phyloP scores from a whole-genome alignment of 2,797 vertebrate genomes.

The Ispidina picta region DNA sequence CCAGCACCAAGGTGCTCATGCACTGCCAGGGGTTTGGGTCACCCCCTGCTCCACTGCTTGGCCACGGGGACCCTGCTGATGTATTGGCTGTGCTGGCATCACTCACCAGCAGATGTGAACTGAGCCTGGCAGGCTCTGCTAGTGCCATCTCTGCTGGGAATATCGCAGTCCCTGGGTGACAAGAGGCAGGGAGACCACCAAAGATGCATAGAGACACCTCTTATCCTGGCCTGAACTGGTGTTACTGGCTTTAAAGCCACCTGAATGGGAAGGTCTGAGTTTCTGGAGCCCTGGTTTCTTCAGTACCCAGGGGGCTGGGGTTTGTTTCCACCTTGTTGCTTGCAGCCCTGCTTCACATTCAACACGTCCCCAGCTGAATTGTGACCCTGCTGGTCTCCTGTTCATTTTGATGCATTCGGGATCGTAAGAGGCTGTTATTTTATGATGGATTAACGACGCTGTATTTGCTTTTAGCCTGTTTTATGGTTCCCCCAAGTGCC shows the following conservation, averaged over 20 bases:
- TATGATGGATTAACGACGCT: slow-evolving; percentile 25
- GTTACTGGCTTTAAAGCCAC: not conserved
- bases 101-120: not conserved
- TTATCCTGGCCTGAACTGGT: not conserved
- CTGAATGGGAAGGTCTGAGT: not conserved
- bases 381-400: not conserved
- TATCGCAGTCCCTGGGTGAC: not conserved
- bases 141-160: not conserved
- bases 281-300: not conserved
- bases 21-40: not conserved
- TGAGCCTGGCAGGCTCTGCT: not conserved
- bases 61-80: accelerated
- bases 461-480: slow-evolving; percentile 46
- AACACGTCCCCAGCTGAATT: not conserved
- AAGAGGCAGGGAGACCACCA: not conserved
- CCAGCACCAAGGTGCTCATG: accelerated
- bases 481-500: slow-evolving; percentile 30
- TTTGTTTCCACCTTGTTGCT: accelerated
- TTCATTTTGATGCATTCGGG: slow-evolving; percentile 11
- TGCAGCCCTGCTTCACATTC: not conserved
- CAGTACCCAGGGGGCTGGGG: accelerated
- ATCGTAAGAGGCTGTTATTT: slow-evolving; percentile 28
- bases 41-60: not conserved
- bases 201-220: not conserved
- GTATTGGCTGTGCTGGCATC: accelerated